These are phyloP conservation scores for Varroa destructor DNA, from an alignment of 1,140 invertebrate genomes.

Conservation along the genomic window DNA sequence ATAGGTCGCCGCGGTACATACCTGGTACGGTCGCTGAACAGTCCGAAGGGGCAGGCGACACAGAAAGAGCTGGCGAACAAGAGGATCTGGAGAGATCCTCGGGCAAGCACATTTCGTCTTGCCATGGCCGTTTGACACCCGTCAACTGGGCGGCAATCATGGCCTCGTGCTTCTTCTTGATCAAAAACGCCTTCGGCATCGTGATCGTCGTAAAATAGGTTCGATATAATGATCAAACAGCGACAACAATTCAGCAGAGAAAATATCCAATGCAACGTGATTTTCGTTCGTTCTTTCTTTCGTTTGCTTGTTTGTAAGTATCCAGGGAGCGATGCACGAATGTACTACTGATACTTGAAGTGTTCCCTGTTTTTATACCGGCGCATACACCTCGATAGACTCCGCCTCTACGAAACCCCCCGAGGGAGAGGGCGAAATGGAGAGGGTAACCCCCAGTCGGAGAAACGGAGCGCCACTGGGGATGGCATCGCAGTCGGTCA, in stretches of 20 bases:
- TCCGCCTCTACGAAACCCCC: no score
- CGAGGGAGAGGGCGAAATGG: no score
- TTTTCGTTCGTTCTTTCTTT: neutral
- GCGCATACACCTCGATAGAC: no score
- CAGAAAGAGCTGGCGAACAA: neutral
- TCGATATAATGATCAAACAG: neutral
- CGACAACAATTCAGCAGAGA: neutral
- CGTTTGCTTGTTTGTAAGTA: neutral
- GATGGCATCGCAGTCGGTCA: no score
- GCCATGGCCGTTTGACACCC: constrained; percentile 22
- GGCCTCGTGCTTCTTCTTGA: constrained; percentile 27
- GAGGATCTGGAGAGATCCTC: constrained; percentile 25
- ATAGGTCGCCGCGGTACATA: neutral
- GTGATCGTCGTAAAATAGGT: neutral
- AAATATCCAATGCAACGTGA: no score
- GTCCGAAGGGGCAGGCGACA: constrained; percentile 13
- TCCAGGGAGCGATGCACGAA: neutral
- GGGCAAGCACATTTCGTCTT: constrained; percentile 5
- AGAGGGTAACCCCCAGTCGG: no score
- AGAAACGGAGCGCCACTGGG: no score
- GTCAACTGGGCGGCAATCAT: constrained; percentile 22
- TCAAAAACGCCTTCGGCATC: constrained; percentile 24
- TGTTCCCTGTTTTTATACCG: neutral
- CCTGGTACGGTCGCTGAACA: constrained; percentile 22
- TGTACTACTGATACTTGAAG: neutral